Conservation (phyloP, 2,113 vertebrate genomes). For the Larimichthys polyactis region DNA sequence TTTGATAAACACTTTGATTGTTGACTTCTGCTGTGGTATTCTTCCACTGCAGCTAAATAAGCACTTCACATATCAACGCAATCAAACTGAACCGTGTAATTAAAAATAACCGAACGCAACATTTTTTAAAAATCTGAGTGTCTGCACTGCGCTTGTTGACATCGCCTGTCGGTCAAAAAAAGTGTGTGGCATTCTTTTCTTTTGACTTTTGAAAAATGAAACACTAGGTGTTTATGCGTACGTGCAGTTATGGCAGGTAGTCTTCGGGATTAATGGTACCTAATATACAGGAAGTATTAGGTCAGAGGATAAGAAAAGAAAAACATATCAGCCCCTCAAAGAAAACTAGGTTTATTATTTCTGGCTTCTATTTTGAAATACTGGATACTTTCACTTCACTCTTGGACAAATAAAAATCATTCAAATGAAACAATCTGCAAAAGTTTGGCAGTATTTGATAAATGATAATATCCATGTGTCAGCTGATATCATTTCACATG, state of each 20-base stretch:
- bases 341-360: not conserved
- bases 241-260: not conserved
- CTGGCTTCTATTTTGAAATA: not conserved
- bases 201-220: not conserved
- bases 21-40: conserved; percentile 29
- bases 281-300: not conserved
- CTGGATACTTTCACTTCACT: not conserved
- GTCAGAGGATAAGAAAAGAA: not conserved
- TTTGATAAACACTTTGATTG: conserved; percentile 57
- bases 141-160: not conserved
- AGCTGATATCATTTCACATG: not conserved
- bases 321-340: not conserved
- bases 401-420: not conserved
- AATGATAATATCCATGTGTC: not conserved
- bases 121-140: not conserved
- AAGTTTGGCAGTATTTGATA: not conserved
- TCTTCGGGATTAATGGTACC: not conserved
- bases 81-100: conserved; percentile 12
- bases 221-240: not conserved
- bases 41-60: conserved; percentile 19
- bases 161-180: not conserved
- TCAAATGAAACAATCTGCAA: not conserved
- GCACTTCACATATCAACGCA: conserved; percentile 14
- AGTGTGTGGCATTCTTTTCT: conserved; percentile 2
- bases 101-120: not conserved